Percentiles rank a stretch among this genome's conserved stretches.
Evolutionary conservation across 2,797 vertebrate species (phyloP).

Genomic region (Percopsis omiscomaycus): DNA sequence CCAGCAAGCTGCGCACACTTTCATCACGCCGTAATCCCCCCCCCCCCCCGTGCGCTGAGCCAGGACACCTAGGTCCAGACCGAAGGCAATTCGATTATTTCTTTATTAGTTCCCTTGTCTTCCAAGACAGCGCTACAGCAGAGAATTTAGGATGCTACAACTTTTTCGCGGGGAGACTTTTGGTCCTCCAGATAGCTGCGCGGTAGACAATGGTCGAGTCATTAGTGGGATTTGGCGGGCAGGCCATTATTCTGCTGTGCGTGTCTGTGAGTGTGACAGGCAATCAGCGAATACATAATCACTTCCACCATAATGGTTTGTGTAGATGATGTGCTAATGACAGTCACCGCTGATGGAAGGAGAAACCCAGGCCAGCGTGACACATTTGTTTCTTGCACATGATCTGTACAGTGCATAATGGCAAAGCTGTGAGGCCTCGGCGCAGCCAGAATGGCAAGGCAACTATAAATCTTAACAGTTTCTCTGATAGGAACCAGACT

Average conservation of each 20-base stretch:
- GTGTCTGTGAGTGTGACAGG: conserved; percentile 23
- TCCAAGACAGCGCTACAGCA: neutral
- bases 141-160: conserved; percentile 7
- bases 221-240: conserved; percentile 23
- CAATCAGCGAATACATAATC: conserved; percentile 39
- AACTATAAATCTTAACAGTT: neutral
- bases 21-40: conserved; percentile 55
- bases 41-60: conserved; percentile 1
- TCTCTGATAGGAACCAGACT: neutral
- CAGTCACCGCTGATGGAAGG: conserved; percentile 34
- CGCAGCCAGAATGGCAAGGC: conserved; percentile 22
- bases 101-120: conserved; percentile 25
- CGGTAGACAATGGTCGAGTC: conserved; percentile 14
- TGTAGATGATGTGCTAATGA: conserved; percentile 25
- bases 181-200: conserved; percentile 11
- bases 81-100: conserved; percentile 48
- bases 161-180: neutral
- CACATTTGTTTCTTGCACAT: conserved; percentile 25
- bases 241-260: conserved; percentile 7
- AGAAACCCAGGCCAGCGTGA: conserved; percentile 10
- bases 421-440: conserved; percentile 31
- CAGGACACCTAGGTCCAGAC: conserved; percentile 29
- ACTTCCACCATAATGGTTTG: conserved; percentile 22
- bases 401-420: conserved; percentile 17
- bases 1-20: conserved; percentile 39